Evolutionary conservation across 2,113 vertebrate species (phyloP), one percentile per base, ranked within the genome.

Genomic region (Vidua chalybeata): DNA sequence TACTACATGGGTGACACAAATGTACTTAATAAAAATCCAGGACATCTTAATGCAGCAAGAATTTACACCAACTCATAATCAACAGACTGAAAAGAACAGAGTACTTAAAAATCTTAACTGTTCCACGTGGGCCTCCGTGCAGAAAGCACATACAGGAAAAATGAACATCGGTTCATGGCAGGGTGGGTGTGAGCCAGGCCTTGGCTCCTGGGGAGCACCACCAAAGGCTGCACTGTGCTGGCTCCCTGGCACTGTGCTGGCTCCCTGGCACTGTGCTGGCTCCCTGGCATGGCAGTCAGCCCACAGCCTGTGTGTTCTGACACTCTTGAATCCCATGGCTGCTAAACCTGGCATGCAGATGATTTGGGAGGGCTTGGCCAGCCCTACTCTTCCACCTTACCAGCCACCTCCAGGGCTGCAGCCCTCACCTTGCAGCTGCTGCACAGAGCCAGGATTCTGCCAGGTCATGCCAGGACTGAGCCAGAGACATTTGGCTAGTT

Each of bases 321-420:
- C 35, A 30, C 66, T 33, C n/a, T 1, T 54, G 35, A n/a, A 16
- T 30, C 15, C 82, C 43, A 11, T 13, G 13, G 39, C 11, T 66
- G 48, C 43, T 52, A 24, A 43, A 39, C 43, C 43, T 72, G 43
- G 2, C 2, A 0, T 3, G 28, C 7, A 55, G 56, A 4, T 48
- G 19, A 12, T 35, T 26, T 13, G 2, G 43, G 46, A 87, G 23
- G 14, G 22, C 39, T 86, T 49, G 63, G 52, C 33, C 20, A 55
- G 68, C 13, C 24, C 49, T n/a, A 41, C 27, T 14, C 17, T 35
- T 55, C 33, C 39, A 23, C 54, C 16, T 69, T 15, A 6, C 2
- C 43, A 39, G 26, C 55, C 1, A 0, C 16, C n/a, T 46, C 52
- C 17, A 23, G 30, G 4, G 31, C 62, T 52, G 45, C 1, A 6